Percentiles rank a stretch among this genome's conserved stretches.
These are phyloP conservation scores for Drosophila kokeensis DNA, from an alignment of 2,888 invertebrate species.

Conservation along the genomic window DNA sequence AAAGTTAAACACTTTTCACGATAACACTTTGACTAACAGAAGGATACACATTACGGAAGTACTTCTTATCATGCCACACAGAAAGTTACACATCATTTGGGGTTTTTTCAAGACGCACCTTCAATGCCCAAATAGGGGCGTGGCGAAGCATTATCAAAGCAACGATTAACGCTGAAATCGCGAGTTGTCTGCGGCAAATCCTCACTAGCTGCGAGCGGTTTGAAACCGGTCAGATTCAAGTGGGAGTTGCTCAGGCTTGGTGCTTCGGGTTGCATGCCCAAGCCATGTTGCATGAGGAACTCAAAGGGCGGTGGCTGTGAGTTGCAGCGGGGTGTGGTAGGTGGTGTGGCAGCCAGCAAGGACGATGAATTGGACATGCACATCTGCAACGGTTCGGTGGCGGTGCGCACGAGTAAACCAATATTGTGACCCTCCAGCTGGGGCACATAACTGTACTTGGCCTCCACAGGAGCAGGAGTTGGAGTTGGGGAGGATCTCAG, in stretches of 20 bases:
- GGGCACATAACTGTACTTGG: constrained; percentile 68
- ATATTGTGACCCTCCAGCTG: constrained; percentile 82
- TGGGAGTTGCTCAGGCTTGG: neutral
- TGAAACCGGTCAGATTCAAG: constrained; percentile 34
- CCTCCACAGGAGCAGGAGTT: constrained; percentile 26
- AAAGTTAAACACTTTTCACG: neutral
- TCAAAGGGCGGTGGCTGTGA: constrained; percentile 78
- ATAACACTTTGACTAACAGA: neutral
- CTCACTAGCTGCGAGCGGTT: constrained; percentile 53
- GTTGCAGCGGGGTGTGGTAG: constrained; percentile 70
- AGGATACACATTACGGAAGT: neutral
- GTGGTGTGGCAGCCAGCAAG: constrained; percentile 60
- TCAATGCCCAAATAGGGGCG: constrained; percentile 82
- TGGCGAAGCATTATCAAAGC: constrained; percentile 83
- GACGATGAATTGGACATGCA: constrained; percentile 64
- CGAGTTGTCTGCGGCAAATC: constrained; percentile 44
- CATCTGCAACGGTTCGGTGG: constrained; percentile 57
- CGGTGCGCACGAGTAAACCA: constrained; percentile 75
- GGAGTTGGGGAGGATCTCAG: constrained; percentile 25
- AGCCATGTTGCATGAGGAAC: constrained; percentile 66
- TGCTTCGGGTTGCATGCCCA: constrained; percentile 6
- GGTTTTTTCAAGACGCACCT: constrained; percentile 69
- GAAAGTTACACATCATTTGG: constrained; percentile 1
- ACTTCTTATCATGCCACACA: constrained; percentile 14
- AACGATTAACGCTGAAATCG: constrained; percentile 67